These are phyloP conservation scores for Hyperoplus immaculatus DNA, from an alignment of 2,797 vertebrate genomes.

Conservation along the genomic window DNA sequence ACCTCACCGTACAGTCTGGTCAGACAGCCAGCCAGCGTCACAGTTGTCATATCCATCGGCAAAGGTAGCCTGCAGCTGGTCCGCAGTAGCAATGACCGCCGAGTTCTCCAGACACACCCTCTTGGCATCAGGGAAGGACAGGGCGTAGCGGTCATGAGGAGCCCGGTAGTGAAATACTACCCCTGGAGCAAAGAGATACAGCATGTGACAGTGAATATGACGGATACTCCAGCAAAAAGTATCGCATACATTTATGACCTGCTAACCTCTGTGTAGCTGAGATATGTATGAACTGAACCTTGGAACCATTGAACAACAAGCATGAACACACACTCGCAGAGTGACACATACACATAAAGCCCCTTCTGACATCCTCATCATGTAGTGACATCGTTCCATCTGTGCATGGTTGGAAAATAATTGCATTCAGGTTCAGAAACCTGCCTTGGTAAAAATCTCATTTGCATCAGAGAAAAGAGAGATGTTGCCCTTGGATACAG, in stretches of 20 bases:
- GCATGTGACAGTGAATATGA: background rate
- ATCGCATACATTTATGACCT: constrained; percentile 15
- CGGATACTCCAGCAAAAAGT: background rate
- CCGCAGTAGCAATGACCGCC: constrained; percentile 87
- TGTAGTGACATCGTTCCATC: constrained; percentile 58
- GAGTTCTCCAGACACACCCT: constrained; percentile 91
- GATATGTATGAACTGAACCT: constrained; percentile 48
- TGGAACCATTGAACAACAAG: constrained; percentile 35
- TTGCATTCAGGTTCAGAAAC: constrained; percentile 48
- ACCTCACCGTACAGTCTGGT: constrained; percentile 92
- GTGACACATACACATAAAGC: constrained; percentile 40
- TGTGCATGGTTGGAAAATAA: constrained; percentile 35
- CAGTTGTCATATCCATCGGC: constrained; percentile 97
- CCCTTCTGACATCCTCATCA: constrained; percentile 45
- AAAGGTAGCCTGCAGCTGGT: constrained; percentile 93
- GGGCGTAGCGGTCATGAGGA: constrained; percentile 88
- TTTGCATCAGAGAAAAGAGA: constrained; percentile 60
- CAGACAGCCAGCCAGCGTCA: constrained; percentile 95
- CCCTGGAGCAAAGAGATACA: constrained; percentile 79
- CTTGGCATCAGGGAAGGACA: constrained; percentile 89
- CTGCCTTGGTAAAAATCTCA: constrained; percentile 32
- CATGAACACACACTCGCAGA: constrained; percentile 18
- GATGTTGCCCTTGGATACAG: constrained; percentile 69
- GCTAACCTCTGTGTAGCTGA: constrained; percentile 22
- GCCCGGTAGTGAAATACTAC: constrained; percentile 96